Percentiles rank a stretch among this genome's conserved stretches.
Evolutionary conservation across 2,888 invertebrate species (phyloP).

Genomic region (Caenorhabditis plicata): DNA sequence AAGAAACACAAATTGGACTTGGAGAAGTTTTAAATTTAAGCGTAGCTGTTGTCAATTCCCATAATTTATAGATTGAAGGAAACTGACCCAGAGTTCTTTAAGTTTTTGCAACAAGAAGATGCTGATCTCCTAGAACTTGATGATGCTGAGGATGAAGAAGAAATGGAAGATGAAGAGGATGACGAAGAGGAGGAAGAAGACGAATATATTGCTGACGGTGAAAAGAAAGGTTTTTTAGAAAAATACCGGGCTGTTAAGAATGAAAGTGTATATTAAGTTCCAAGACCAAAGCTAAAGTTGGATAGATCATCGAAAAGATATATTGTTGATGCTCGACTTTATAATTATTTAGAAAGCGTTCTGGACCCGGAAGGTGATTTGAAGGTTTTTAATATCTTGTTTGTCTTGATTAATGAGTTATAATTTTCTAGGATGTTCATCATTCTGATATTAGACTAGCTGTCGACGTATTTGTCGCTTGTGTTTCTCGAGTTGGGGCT

Average conservation of each 20-base stretch:
- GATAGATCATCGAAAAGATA: constrained; percentile 33
- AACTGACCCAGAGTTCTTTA: constrained; percentile 56
- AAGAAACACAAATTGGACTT: constrained; percentile 37
- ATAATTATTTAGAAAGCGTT: constrained; percentile 41
- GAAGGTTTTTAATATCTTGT: not conserved
- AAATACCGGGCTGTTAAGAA: not conserved
- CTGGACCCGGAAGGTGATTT: constrained; percentile 29
- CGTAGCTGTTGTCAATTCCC: not conserved
- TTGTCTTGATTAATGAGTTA: too few species aligned
- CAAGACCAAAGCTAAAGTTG: constrained; percentile 38
- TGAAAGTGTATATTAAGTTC: not conserved
- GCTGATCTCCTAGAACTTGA: constrained; percentile 59
- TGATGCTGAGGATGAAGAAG: constrained; percentile 41
- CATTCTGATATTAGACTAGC: constrained; percentile 47
- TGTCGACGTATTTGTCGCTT: constrained; percentile 56
- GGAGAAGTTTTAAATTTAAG: constrained; percentile 21
- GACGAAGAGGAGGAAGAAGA: constrained; percentile 35
- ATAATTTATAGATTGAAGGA: constrained; percentile 32
- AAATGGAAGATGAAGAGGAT: constrained; percentile 41
- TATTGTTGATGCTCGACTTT: constrained; percentile 43
- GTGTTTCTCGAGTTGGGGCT: constrained; percentile 56
- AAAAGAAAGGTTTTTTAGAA: constrained; percentile 2
- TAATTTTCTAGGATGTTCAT: constrained; percentile 18
- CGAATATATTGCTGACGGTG: constrained; percentile 12
- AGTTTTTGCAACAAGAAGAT: constrained; percentile 59